phyloP scores from a whole-genome alignment of 2,888 invertebrate genomes.

The Eupithecia pulchellata region DNA sequence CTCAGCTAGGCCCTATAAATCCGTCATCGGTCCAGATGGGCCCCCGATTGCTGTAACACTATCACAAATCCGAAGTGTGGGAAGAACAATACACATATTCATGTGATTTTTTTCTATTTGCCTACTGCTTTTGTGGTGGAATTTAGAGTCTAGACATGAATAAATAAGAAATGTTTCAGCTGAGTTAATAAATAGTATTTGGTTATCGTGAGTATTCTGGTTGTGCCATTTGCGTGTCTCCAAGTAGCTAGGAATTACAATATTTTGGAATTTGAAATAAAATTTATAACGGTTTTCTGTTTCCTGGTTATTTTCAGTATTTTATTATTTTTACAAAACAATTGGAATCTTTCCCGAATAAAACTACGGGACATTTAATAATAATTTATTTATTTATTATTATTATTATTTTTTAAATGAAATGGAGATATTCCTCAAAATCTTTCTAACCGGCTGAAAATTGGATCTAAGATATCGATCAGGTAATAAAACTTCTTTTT shows the following conservation, averaged over 20 bases:
- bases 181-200: constrained; percentile 8
- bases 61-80: constrained; percentile 64
- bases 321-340: neutral
- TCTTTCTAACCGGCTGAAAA: too few species aligned
- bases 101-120: constrained; percentile 24
- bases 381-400: too few species aligned
- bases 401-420: neutral
- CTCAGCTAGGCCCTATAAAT: constrained; percentile 48
- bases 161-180: constrained; percentile 9
- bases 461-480: neutral
- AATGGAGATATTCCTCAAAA: neutral
- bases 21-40: constrained; percentile 54
- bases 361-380: neutral
- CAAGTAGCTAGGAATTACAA: neutral
- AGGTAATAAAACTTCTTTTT: neutral
- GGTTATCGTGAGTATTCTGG: neutral
- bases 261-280: neutral
- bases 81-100: constrained; percentile 58
- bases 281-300: neutral
- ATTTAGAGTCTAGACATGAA: constrained; percentile 9
- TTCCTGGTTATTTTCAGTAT: neutral
- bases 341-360: neutral
- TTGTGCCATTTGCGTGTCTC: neutral
- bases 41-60: constrained; percentile 50
- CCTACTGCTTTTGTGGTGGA: constrained; percentile 3